Conservation (phyloP, 2,888 invertebrate species). For the Conops quadrifasciatus region DNA sequence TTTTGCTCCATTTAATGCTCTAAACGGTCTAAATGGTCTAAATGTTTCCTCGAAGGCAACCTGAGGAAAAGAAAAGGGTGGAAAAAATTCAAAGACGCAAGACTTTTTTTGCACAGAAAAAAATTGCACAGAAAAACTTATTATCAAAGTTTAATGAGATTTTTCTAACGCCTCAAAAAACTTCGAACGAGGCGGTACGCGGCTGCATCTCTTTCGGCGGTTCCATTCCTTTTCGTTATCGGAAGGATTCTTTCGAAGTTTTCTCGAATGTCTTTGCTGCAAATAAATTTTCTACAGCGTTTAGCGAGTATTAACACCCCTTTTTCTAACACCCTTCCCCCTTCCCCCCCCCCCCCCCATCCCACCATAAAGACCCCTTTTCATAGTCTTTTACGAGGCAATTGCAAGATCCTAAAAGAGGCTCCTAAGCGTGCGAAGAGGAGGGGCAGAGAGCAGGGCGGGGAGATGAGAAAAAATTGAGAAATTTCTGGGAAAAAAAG, state of each 20-base stretch:
- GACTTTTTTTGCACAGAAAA: background rate
- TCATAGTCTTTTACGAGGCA: no score
- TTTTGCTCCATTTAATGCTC: no score
- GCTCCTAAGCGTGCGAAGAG: no score
- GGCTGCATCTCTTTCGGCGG: conserved; percentile 1
- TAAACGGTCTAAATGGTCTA: no score
- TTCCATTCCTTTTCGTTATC: conserved; percentile 16
- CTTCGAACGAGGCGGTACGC: conserved; percentile 6
- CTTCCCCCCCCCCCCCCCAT: background rate
- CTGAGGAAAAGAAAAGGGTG: background rate
- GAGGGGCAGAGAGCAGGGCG: no score
- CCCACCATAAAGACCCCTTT: background rate
- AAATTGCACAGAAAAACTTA: conserved; percentile 26
- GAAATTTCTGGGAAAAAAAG: background rate
- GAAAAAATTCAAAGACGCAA: conserved; percentile 6
- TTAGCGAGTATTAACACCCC: background rate
- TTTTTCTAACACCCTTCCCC: background rate
- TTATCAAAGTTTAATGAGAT: conserved; percentile 36
- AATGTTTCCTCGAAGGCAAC: no score
- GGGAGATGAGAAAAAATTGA: no score
- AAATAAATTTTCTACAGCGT: conserved; percentile 30
- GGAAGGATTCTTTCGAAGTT: conserved; percentile 27
- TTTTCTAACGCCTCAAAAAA: conserved; percentile 29
- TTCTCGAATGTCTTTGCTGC: conserved; percentile 32
- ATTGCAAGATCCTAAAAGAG: no score